These are phyloP conservation scores for Gryllus bimaculatus DNA, from an alignment of 1,140 invertebrate genomes.

Conservation along the genomic window DNA sequence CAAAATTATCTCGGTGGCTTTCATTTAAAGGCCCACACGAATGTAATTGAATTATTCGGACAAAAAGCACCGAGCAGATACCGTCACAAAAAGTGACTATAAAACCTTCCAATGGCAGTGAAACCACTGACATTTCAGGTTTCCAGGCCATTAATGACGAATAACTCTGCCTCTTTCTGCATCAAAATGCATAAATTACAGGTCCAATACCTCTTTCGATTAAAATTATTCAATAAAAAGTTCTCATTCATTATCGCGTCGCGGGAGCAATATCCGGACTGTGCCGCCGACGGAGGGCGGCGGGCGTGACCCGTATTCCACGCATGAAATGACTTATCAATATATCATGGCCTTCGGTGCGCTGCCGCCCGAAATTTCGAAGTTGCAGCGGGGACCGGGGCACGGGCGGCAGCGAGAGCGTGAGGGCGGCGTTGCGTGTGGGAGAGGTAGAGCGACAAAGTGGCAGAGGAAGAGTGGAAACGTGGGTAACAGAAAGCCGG, in stretches of 20 bases:
- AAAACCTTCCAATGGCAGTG: no score
- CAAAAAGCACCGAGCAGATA: no score
- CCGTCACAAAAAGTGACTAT: no score
- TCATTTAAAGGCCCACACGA: no score
- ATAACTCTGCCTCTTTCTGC: background rate
- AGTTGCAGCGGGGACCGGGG: background rate
- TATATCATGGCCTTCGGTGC: background rate
- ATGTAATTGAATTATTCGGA: no score
- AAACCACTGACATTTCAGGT: no score
- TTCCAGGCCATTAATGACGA: no score
- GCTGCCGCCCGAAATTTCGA: background rate
- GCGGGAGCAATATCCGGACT: background rate
- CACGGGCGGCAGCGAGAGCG: no score
- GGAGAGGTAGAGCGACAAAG: background rate
- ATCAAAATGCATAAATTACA: background rate
- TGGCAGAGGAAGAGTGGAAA: background rate
- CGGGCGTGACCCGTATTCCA: background rate
- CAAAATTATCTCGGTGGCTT: no score
- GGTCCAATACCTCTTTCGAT: background rate
- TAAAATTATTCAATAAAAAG: conserved; percentile 1
- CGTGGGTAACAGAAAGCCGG: no score
- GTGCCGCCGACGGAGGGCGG: no score
- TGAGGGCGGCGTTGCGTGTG: background rate
- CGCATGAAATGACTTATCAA: background rate
- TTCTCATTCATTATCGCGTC: background rate